Evolutionary conservation across 2,888 invertebrate genomes (phyloP).

Genomic region (Liposcelis brunnea): DNA sequence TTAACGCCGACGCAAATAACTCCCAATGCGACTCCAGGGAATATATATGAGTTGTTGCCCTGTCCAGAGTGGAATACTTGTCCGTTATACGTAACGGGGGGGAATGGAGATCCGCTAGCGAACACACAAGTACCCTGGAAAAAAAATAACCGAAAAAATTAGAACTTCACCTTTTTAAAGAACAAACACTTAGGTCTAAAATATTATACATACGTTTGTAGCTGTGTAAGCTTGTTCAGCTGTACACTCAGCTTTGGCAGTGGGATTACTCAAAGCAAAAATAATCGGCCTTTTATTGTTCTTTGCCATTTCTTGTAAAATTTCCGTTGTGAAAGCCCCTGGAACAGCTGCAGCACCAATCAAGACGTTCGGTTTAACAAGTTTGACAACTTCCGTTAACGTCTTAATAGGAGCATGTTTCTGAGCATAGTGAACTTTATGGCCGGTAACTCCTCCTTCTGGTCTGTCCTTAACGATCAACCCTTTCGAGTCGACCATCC

Average conservation of each 20-base stretch:
- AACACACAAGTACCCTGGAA: conserved; percentile 75
- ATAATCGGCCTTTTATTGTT: conserved; percentile 78
- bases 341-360: conserved; percentile 90
- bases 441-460: conserved; percentile 58
- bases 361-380: conserved; percentile 71
- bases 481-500: conserved; percentile 93
- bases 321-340: conserved; percentile 81
- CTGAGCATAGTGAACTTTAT: conserved; percentile 72
- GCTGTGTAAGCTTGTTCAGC: conserved; percentile 87
- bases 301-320: conserved; percentile 71
- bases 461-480: conserved; percentile 78
- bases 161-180: conserved; percentile 9
- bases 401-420: conserved; percentile 55
- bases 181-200: conserved; percentile 10
- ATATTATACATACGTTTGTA: conserved; percentile 49
- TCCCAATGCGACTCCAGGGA: conserved; percentile 89
- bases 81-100: conserved; percentile 63
- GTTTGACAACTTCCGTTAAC: conserved; percentile 61
- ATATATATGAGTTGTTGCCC: conserved; percentile 96
- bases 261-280: conserved; percentile 97
- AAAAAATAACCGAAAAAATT: conserved; percentile 11
- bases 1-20: conserved; percentile 74
- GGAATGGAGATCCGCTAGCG: conserved; percentile 94
- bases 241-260: conserved; percentile 97
- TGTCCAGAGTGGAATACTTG: conserved; percentile 80